Base-by-base conservation (phyloP, 1,140 invertebrate genomes). In the Bacillus rossius region DNA sequence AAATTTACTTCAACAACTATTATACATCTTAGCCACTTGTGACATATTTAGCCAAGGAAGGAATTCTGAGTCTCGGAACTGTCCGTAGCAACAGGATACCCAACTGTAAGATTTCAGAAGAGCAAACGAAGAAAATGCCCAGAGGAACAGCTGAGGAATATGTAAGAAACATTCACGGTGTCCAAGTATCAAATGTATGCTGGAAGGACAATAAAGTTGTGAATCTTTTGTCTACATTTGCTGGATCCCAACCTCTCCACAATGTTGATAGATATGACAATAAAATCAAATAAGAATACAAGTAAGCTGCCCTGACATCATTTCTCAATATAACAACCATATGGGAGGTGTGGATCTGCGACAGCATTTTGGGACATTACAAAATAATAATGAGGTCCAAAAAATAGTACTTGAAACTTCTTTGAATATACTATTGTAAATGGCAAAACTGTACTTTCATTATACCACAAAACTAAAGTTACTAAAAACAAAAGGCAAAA, bases 271-370 rank as follows among this genome's bases (percentile, higher is more conserved):
- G 43, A n/a, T 45, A 45, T n/a, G 23, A 45, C 23, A 3, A n/a
- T 20, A 3, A 45, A 45, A 45, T n/a, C n/a, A n/a, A 19, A 45
- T 7, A 5, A 45, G 8, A 20, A 8, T 19, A 8, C 8, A 3
- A 45, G 43, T 25, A 5, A n/a, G n/a, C 69, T 52, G 73, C 71
- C 62, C 73, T 75, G 51, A 73, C 62, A 69, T 76, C 49, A 68
- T 78, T 17, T 62, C 63, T 41, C 68, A 71, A 51, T 79, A 79
- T 63, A 78, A 79, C 67, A 65, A 57, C 51, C 70, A 76, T 64
- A 79, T 78, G 76, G 76, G 74, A 48, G 73, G 73, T 37, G 75
- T 77, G 16, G 71, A 77, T 61, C 59, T 74, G 52, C 59, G 73
- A 77, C 62, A 69, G 62, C 42, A 63, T 75, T 34, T 69, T 77